phyloP scores from a whole-genome alignment of 2,888 invertebrate genomes.

The Chorisops tibialis region DNA sequence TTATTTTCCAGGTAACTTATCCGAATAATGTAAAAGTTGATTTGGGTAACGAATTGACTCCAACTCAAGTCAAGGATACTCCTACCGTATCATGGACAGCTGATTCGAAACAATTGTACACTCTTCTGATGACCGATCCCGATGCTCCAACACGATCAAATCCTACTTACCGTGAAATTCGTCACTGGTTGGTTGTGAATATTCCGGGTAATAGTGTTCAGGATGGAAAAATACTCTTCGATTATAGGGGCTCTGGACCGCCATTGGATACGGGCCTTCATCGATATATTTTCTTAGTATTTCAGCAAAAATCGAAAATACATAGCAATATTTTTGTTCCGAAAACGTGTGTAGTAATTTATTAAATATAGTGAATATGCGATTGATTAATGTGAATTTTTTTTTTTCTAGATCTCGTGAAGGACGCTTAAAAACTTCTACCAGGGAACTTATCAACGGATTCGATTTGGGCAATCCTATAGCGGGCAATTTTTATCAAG shows the following conservation, averaged over 20 bases:
- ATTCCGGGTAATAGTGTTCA: slow-evolving; percentile 71
- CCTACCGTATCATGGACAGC: slow-evolving; percentile 44
- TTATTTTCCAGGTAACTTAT: slow-evolving; percentile 17
- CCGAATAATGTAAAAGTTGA: slow-evolving; percentile 13
- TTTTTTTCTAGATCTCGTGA: slow-evolving; percentile 5
- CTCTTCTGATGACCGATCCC: slow-evolving; percentile 63
- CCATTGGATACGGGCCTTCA: slow-evolving; percentile 72
- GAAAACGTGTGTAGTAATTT: slow-evolving; percentile 2
- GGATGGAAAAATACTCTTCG: slow-evolving; percentile 70
- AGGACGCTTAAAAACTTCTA: slow-evolving; percentile 59
- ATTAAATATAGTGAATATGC: too few relatives aligned
- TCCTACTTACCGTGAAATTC: slow-evolving; percentile 82
- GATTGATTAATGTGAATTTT: too few relatives aligned
- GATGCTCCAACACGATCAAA: slow-evolving; percentile 92
- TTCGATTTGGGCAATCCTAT: slow-evolving; percentile 74
- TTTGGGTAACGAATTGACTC: slow-evolving; percentile 55
- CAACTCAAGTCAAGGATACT: slow-evolving; percentile 56
- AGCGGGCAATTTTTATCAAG: slow-evolving; percentile 79
- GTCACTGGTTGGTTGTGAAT: slow-evolving; percentile 88
- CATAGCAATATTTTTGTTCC: slow-evolving; percentile 27
- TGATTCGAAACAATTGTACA: slow-evolving; percentile 39
- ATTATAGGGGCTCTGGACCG: slow-evolving; percentile 82
- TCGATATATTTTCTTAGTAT: slow-evolving; percentile 75
- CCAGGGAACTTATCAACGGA: slow-evolving; percentile 70
- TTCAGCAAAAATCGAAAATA: slow-evolving; percentile 64